Percentiles rank a stretch among this genome's conserved stretches.
Conservation (phyloP, 2,888 invertebrate species). For the Heliconius hortense region DNA sequence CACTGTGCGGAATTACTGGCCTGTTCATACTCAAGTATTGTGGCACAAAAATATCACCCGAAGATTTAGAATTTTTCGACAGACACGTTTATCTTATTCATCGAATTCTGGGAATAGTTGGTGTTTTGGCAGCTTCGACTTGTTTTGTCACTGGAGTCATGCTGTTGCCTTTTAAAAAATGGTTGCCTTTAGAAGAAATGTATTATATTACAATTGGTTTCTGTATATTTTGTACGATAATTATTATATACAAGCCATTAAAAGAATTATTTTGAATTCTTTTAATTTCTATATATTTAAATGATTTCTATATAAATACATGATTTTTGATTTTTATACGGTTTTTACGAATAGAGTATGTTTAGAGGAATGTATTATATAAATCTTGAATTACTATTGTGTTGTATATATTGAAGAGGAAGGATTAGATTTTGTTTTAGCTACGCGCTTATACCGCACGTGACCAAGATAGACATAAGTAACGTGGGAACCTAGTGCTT, state of each 20-base stretch:
- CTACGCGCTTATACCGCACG: no score
- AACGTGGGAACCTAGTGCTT: no score
- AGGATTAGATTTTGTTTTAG: no score
- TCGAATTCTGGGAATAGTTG: slow-evolving; percentile 43
- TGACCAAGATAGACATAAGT: no score
- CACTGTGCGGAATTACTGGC: slow-evolving; percentile 42
- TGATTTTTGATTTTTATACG: no score
- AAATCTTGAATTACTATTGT: no score
- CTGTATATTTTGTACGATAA: slow-evolving; percentile 49
- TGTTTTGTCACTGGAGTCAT: slow-evolving; percentile 54
- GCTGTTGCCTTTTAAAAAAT: slow-evolving; percentile 47
- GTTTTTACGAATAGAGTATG: no score
- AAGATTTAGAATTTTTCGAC: slow-evolving; percentile 15
- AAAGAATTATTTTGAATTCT: slow-evolving; percentile 31
- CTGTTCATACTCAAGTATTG: slow-evolving; percentile 33
- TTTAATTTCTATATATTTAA: slow-evolving; percentile 17
- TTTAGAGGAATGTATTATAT: no score
- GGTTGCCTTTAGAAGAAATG: slow-evolving; percentile 48
- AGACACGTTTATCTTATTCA: slow-evolving; percentile 41
- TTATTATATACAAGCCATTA: slow-evolving; percentile 46
- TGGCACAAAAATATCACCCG: background rate
- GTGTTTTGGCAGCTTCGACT: slow-evolving; percentile 48
- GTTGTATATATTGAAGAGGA: no score
- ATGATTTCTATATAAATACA: no score
- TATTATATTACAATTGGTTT: slow-evolving; percentile 47